These are phyloP conservation scores for Eilema depressum DNA, from an alignment of 2,888 invertebrate genomes.

Conservation along the genomic window DNA sequence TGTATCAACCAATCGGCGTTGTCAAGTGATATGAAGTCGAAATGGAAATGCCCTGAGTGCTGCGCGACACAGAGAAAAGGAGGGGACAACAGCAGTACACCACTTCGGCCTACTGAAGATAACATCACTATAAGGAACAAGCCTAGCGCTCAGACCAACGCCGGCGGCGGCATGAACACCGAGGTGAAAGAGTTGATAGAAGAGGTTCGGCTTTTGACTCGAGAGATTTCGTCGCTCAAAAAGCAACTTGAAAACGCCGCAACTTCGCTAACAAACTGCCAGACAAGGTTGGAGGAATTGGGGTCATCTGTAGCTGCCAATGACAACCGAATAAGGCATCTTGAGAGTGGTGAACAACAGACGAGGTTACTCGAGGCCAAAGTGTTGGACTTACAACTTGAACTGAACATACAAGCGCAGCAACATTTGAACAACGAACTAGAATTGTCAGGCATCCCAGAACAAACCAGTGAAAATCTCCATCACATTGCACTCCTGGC, in stretches of 20 bases:
- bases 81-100: conserved; percentile 9
- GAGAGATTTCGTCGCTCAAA: conserved; percentile 19
- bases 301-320: conserved; percentile 2
- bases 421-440: conserved; percentile 34
- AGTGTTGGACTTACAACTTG: conserved; percentile 22
- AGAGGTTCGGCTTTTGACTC: conserved; percentile 14
- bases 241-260: conserved; percentile 18
- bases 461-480: conserved; percentile 35
- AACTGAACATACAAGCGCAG: conserved; percentile 33
- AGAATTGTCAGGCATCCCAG: conserved; percentile 37
- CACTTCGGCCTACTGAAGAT: background rate
- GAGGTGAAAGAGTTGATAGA: conserved; percentile 16
- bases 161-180: background rate
- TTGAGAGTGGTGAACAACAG: conserved; percentile 14
- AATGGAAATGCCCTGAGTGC: conserved; percentile 8
- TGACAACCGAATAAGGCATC: conserved; percentile 1
- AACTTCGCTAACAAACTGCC: conserved; percentile 13
- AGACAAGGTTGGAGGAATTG: conserved; percentile 16
- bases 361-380: background rate
- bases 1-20: no score
- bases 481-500: conserved; percentile 24
- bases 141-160: no score
- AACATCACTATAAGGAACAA: conserved; percentile 1
- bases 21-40: no score
- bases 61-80: conserved; percentile 7